These are phyloP conservation scores for Myotis pilosus DNA, from an alignment of 2,797 vertebrate species.

Conservation along the genomic window DNA sequence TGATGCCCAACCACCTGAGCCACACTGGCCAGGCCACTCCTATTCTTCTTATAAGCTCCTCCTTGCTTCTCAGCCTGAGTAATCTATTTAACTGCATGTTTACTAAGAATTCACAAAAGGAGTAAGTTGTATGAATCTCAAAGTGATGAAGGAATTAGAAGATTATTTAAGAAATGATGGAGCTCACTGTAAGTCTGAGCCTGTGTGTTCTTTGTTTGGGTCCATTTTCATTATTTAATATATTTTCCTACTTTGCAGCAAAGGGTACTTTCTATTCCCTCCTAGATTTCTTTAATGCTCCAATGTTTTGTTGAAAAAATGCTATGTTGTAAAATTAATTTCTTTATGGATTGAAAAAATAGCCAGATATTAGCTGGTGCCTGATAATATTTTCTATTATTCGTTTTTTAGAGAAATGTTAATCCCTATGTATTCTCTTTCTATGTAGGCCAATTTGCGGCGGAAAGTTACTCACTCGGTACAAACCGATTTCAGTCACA, in stretches of 20 bases:
- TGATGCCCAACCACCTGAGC: neutral
- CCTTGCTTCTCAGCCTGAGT: neutral
- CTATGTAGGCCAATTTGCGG: slow-evolving; percentile 89
- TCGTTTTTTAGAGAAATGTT: slow-evolving; percentile 47
- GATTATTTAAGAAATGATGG: neutral
- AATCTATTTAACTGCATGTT: neutral
- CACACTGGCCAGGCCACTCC: neutral
- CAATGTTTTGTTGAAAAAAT: neutral
- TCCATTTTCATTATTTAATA: neutral
- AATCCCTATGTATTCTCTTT: slow-evolving; percentile 33
- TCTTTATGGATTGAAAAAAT: neutral
- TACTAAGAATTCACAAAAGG: neutral
- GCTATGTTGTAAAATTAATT: neutral
- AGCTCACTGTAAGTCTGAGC: neutral
- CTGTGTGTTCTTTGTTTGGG: neutral
- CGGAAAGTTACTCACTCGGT: slow-evolving; percentile 87
- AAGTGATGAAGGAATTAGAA: slow-evolving; percentile 21
- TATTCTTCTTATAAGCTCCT: neutral
- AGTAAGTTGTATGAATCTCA: slow-evolving; percentile 9
- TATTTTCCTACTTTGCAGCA: neutral
- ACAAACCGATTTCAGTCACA: slow-evolving; percentile 92
- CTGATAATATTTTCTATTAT: neutral
- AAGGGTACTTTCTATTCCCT: slow-evolving; percentile 12
- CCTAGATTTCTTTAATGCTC: slow-evolving; percentile 25
- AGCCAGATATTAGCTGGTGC: neutral